Conservation (phyloP, 2,888 invertebrate genomes). For the Helobdella robusta region DNA sequence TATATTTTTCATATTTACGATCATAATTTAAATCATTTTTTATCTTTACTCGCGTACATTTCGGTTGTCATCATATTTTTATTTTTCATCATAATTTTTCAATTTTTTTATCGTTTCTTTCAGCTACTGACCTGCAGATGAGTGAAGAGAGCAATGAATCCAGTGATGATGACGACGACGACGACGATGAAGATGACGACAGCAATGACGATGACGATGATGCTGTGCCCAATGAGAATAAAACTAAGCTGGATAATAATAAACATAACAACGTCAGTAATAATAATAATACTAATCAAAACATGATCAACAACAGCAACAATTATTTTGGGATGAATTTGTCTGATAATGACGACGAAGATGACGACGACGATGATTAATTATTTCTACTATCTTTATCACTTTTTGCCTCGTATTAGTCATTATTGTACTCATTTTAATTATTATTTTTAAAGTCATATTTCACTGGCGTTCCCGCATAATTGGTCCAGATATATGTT, state of each 20-base stretch:
- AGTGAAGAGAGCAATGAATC: neutral
- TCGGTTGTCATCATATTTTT: no score
- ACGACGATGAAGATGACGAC: neutral
- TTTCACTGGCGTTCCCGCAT: no score
- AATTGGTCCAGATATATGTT: no score
- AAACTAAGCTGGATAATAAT: neutral
- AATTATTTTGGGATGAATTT: conserved; percentile 1
- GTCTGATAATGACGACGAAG: neutral
- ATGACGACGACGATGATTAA: neutral
- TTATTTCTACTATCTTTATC: neutral
- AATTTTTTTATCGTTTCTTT: no score
- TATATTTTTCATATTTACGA: no score
- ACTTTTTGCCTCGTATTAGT: no score
- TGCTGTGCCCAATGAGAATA: neutral
- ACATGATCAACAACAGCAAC: neutral
- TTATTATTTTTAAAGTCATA: no score
- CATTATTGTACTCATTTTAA: no score
- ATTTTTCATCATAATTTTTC: no score
- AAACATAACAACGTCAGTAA: neutral
- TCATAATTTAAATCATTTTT: no score
- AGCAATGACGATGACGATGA: conserved; percentile 3
- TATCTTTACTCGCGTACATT: no score
- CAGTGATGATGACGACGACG: neutral
- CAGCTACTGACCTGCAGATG: neutral
- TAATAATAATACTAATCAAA: neutral